These are phyloP conservation scores for Trinectes maculatus DNA, from an alignment of 2,113 vertebrate genomes.

Conservation along the genomic window DNA sequence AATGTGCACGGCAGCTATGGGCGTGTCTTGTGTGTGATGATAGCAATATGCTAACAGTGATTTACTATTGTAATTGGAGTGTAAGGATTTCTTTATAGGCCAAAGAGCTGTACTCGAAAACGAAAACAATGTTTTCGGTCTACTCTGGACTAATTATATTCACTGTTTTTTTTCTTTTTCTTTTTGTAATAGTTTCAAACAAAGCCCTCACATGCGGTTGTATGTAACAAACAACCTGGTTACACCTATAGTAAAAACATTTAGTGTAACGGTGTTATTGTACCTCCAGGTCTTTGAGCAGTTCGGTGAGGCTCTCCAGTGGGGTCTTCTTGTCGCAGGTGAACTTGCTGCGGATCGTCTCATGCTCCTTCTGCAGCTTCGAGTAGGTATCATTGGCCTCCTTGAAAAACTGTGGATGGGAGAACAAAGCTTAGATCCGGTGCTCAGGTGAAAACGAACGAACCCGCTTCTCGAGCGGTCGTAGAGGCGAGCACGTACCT, in stretches of 20 bases:
- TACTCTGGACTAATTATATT: too few species aligned
- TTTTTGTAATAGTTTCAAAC: too few species aligned
- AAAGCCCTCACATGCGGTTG: too few species aligned
- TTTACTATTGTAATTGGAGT: too few species aligned
- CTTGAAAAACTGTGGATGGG: slow-evolving; percentile 89
- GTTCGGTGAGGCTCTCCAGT: slow-evolving; percentile 85
- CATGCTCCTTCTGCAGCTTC: slow-evolving; percentile 89
- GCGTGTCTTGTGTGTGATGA: too few species aligned
- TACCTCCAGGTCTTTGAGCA: slow-evolving; percentile 95
- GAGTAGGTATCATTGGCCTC: slow-evolving; percentile 89
- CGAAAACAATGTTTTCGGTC: too few species aligned
- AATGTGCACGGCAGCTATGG: too few species aligned
- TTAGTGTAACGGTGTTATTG: rapidly evolving
- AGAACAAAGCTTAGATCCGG: not conserved
- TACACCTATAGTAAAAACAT: not conserved
- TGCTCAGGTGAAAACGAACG: not conserved
- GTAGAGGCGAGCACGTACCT: slow-evolving; percentile 78
- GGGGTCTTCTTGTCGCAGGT: slow-evolving; percentile 89
- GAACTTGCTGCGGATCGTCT: slow-evolving; percentile 88
- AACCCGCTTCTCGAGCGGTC: too few species aligned
- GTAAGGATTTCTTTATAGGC: too few species aligned
- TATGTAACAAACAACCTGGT: not conserved
- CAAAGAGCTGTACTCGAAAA: too few species aligned
- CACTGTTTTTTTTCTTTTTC: too few species aligned
- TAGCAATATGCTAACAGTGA: too few species aligned